Percentiles rank a stretch among this genome's conserved stretches.
These are phyloP conservation scores for Bombylius discolor DNA, from an alignment of 2,888 invertebrate genomes.

Conservation along the genomic window DNA sequence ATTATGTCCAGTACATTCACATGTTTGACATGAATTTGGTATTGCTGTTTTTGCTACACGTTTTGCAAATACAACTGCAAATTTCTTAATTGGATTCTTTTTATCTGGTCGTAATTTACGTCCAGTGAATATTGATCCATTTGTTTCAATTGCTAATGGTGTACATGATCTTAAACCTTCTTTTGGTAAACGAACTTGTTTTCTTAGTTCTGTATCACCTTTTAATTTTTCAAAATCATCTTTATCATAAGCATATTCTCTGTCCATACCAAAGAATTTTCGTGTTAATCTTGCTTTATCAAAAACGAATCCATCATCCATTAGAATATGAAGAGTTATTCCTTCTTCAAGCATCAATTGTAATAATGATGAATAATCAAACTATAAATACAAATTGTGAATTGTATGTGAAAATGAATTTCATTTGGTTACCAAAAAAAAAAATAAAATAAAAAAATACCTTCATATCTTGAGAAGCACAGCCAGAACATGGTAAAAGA, in stretches of 20 bases:
- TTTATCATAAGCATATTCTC: constrained; percentile 61
- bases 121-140: constrained; percentile 55
- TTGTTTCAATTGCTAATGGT: constrained; percentile 70
- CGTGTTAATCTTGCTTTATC: constrained; percentile 59
- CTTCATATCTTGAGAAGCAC: constrained; percentile 53
- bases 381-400: constrained; percentile 33
- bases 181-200: constrained; percentile 64
- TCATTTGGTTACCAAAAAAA: not conserved
- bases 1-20: constrained; percentile 55
- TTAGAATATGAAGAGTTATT: constrained; percentile 67
- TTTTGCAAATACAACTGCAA: constrained; percentile 52
- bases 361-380: constrained; percentile 71
- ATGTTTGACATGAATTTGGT: constrained; percentile 48
- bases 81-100: constrained; percentile 45
- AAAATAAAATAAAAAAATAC: constrained; percentile 32
- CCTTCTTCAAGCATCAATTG: constrained; percentile 71
- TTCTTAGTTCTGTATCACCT: constrained; percentile 59
- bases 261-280: constrained; percentile 69
- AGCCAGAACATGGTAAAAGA: constrained; percentile 65
- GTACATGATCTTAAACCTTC: constrained; percentile 63
- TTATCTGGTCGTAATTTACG: constrained; percentile 45
- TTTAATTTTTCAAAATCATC: constrained; percentile 54
- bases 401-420: no score
- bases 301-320: constrained; percentile 66
- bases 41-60: constrained; percentile 49